Evolutionary conservation across 2,113 vertebrate species (phyloP), one percentile per base, ranked within the genome.

Genomic region (Alexandromys fortis): DNA sequence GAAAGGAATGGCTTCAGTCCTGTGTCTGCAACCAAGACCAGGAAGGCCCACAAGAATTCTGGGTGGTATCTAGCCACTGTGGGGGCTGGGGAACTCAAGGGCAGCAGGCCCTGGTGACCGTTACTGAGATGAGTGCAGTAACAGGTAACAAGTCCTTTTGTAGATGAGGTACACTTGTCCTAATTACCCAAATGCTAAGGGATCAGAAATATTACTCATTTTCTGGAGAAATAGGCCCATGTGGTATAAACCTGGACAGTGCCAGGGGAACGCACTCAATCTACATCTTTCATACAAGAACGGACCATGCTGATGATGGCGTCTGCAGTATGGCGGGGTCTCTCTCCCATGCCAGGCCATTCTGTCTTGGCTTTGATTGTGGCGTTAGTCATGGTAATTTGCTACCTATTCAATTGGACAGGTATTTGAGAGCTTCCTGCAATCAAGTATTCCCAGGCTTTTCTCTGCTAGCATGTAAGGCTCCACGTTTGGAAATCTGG

Each of bases 201-300:
- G 0, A 9, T 24, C 2, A 70, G 13, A 13, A 35, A n/a, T 9
- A 49, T 52, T n/a, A 13, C 24, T 14, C 19, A 30, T 73, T 22
- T 5, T 13, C 45, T 24, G 4, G 61, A 4, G 19, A 22, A 79
- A 2, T 26, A 30, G 5, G 0, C 30, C 2, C 19, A 21, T 0
- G 2, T 21, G n/a, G 5, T 5, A 2, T 9, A 47, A 70, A 55
- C 14, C 1, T 26, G 5, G 4, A 16, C 47, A 3, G 2, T 14
- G 0, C 13, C 28, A 1, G 3, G 14, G 3, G 17, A 42, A 0
- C 2, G 0, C 7, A 17, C 13, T 35, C 28, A 9, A 24, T 33
- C 58, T 49, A 33, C 14, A 28, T 7, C 14, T 76, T 13, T 4
- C 52, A 13, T 13, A 0, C 0, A 7, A 26, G 61, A 9, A 6